Evolutionary conservation across 2,888 invertebrate species (phyloP).

Genomic region (Clitarchus hookeri): DNA sequence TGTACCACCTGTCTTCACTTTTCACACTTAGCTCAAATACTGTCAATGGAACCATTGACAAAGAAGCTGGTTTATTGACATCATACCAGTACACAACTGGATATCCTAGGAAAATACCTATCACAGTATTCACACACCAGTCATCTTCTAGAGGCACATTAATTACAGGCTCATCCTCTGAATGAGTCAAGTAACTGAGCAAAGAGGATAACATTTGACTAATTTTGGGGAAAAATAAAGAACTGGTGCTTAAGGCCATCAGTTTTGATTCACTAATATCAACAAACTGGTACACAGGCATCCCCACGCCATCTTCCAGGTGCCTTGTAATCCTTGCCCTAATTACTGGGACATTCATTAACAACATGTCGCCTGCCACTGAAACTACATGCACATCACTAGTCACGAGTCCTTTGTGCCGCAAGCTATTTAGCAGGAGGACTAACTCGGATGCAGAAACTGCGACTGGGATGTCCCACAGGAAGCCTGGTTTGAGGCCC

Average conservation of each 20-base stretch:
- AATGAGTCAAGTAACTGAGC: not conserved
- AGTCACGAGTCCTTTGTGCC: conserved; percentile 40
- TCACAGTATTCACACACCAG: conserved; percentile 49
- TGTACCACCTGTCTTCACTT: conserved; percentile 24
- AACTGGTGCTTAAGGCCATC: not conserved
- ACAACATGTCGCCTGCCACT: conserved; percentile 16
- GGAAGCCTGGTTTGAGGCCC: conserved; percentile 47
- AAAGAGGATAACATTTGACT: not conserved
- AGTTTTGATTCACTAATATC: not conserved
- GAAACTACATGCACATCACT: conserved; percentile 40
- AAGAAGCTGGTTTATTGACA: conserved; percentile 32
- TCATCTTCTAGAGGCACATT: conserved; percentile 27
- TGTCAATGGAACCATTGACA: conserved; percentile 36
- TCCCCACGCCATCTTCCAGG: not conserved
- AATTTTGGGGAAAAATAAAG: not conserved
- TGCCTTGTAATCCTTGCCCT: not conserved
- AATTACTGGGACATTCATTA: conserved; percentile 14
- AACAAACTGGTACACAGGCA: not conserved
- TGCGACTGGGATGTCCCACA: conserved; percentile 47
- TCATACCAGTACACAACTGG: conserved; percentile 50
- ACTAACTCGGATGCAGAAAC: conserved; percentile 39
- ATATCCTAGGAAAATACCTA: conserved; percentile 50
- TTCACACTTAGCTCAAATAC: conserved; percentile 39
- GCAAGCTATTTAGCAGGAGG: conserved; percentile 42
- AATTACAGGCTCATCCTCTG: not conserved